Percentiles rank a stretch among this genome's conserved stretches.
phyloP scores from a whole-genome alignment of 2,888 invertebrate genomes.

The Liposcelis brunnea region DNA sequence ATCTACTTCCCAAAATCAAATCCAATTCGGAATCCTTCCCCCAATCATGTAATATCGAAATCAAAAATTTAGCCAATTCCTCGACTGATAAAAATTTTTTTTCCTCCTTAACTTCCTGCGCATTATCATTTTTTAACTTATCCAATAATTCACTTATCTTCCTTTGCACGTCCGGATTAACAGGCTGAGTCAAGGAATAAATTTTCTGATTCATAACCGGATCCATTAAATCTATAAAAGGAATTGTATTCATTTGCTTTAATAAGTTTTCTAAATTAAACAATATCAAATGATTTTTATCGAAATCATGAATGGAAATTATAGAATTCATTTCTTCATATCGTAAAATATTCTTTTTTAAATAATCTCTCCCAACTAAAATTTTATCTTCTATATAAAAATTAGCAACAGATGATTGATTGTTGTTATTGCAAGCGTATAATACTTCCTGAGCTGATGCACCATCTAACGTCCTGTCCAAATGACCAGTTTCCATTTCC shows the following conservation, averaged over 20 bases:
- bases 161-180: not conserved
- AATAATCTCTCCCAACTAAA: not conserved
- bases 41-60: constrained; percentile 1
- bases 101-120: not conserved
- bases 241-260: too few species aligned
- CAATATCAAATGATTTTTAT: too few species aligned
- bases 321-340: too few species aligned
- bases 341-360: too few species aligned
- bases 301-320: too few species aligned
- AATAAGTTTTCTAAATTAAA: too few species aligned
- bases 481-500: constrained; percentile 4
- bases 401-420: not conserved
- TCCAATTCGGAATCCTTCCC: not conserved
- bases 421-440: not conserved
- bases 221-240: too few species aligned
- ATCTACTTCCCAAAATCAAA: not conserved
- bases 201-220: too few species aligned
- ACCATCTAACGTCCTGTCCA: not conserved
- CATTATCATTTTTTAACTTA: not conserved
- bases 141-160: not conserved
- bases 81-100: too few species aligned
- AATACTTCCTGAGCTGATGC: constrained; percentile 3
- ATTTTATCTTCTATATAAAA: not conserved
- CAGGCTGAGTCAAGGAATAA: too few species aligned
- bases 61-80: not conserved